Percentiles rank a stretch among this genome's conserved stretches.
phyloP scores from a whole-genome alignment of 2,888 invertebrate species.

The Germaria angustata region DNA sequence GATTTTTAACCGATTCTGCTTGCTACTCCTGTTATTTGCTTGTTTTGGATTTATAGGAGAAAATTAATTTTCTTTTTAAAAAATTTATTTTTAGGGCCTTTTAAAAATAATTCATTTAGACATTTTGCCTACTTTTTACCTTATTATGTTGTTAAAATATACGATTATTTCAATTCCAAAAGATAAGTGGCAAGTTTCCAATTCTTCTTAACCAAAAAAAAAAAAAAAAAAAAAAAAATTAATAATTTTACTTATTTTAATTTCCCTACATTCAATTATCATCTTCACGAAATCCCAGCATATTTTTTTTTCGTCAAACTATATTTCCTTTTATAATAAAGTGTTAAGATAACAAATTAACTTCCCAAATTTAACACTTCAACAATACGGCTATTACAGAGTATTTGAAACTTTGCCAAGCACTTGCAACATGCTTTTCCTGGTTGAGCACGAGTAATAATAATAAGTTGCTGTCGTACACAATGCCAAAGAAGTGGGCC shows the following conservation, averaged over 20 bases:
- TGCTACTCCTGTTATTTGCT: no score
- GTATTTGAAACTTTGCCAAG: slow-evolving; percentile 66
- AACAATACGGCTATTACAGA: slow-evolving; percentile 34
- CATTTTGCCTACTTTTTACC: not conserved
- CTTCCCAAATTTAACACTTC: slow-evolving; percentile 68
- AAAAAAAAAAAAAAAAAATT: not conserved
- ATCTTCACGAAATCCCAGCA: not conserved
- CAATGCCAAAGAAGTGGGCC: slow-evolving; percentile 53
- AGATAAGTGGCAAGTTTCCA: slow-evolving; percentile 10
- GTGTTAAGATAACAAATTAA: slow-evolving; percentile 66
- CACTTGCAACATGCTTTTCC: slow-evolving; percentile 41
- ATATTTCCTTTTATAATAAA: slow-evolving; percentile 45
- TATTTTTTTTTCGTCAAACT: not conserved
- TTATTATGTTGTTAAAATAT: not conserved
- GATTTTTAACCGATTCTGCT: no score
- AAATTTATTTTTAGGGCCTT: not conserved
- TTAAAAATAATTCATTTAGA: no score
- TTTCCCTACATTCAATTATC: not conserved
- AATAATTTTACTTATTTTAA: not conserved
- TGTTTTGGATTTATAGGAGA: no score
- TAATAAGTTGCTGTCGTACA: slow-evolving; percentile 30
- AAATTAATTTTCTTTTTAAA: no score
- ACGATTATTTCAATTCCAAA: not conserved
- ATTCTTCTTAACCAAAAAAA: not conserved
- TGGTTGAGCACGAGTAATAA: slow-evolving; percentile 34